phyloP scores from a whole-genome alignment of 2,888 invertebrate species.

The Argyresthia albistria region DNA sequence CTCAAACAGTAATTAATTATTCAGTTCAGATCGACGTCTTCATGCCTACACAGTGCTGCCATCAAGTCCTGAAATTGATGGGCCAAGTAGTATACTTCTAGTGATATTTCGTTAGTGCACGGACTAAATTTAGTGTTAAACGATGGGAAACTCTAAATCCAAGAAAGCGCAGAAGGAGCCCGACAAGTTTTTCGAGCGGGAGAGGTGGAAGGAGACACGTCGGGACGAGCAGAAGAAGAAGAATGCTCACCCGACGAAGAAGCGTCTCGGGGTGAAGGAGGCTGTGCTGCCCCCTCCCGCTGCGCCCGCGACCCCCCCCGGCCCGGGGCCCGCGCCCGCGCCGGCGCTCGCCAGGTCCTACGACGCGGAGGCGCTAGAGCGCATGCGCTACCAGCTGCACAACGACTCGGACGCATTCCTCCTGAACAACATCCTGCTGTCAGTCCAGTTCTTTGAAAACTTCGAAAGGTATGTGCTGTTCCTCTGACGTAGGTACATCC shows the following conservation, averaged over 20 bases:
- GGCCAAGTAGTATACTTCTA: too few species aligned
- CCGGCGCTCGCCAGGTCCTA: conserved; percentile 44
- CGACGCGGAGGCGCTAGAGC: conserved; percentile 67
- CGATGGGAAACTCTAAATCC: conserved; percentile 58
- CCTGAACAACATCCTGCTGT: conserved; percentile 82
- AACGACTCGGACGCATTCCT: conserved; percentile 79
- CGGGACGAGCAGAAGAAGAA: conserved; percentile 41
- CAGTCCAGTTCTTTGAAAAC: conserved; percentile 84
- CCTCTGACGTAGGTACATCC: too few species aligned
- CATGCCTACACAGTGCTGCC: not conserved
- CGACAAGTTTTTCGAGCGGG: conserved; percentile 52
- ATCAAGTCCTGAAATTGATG: too few species aligned
- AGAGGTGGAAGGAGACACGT: conserved; percentile 46
- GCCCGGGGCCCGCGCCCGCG: conserved; percentile 24
- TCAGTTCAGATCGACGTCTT: conserved; percentile 31
- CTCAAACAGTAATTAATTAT: conserved; percentile 28
- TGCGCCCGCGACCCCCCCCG: conserved; percentile 22
- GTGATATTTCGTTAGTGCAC: too few species aligned
- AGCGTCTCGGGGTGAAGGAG: conserved; percentile 34
- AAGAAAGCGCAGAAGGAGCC: conserved; percentile 51
- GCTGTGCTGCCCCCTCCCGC: conserved; percentile 23
- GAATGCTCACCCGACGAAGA: conserved; percentile 28
- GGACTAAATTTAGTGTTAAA: too few species aligned
- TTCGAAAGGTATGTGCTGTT: conserved; percentile 76
- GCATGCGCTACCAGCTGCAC: conserved; percentile 72